Evolutionary conservation across 2,113 vertebrate genomes (phyloP).

Genomic region (Xiphias gladius): DNA sequence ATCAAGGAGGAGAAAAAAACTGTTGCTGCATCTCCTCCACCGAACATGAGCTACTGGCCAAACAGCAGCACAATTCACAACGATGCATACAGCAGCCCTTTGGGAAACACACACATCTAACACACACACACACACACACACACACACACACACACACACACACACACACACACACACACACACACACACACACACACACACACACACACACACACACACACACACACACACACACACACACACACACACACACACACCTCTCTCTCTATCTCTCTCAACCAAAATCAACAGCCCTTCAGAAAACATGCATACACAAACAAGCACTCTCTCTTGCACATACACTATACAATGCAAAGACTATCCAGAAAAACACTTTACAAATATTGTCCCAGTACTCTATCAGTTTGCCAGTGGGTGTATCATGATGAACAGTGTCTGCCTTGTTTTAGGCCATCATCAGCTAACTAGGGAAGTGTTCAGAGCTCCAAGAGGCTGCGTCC

Average conservation of each 20-base stretch:
- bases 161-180: background rate
- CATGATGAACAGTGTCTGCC: conserved; percentile 73
- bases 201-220: background rate
- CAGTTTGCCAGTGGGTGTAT: conserved; percentile 60
- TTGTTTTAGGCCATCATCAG: conserved; percentile 65
- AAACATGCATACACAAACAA: conserved; percentile 11
- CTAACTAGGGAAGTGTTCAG: conserved; percentile 66
- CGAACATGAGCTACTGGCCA: background rate
- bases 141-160: too few species aligned
- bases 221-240: too few species aligned
- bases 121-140: too few species aligned
- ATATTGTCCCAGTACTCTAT: conserved; percentile 71
- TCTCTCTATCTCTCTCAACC: too few species aligned
- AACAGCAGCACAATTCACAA: conserved; percentile 32
- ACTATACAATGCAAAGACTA: conserved; percentile 24
- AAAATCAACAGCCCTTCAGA: conserved; percentile 6
- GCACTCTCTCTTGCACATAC: background rate
- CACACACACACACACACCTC: too few species aligned
- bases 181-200: background rate
- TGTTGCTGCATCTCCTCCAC: background rate
- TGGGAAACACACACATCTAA: conserved; percentile 1
- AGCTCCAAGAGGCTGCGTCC: conserved; percentile 50
- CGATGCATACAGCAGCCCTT: conserved; percentile 11
- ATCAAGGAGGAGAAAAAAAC: background rate
- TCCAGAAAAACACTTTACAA: conserved; percentile 64